These are phyloP conservation scores for Crotalus adamanteus DNA, from an alignment of 2,797 vertebrate genomes.

Conservation along the genomic window DNA sequence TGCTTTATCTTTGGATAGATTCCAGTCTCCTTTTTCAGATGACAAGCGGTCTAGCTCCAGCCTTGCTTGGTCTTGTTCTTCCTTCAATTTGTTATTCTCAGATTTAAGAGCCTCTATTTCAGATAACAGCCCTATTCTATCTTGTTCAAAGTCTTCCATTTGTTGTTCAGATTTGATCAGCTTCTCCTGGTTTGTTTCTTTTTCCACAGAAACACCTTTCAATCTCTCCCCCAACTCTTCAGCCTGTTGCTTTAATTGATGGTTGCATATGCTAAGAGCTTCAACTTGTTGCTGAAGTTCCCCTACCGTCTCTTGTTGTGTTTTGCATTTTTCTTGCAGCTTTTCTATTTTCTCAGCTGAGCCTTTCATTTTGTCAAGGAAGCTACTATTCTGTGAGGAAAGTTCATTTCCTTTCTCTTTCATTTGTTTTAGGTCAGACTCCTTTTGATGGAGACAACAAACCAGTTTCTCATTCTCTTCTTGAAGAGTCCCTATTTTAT, in stretches of 20 bases:
- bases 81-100: slow-evolving; percentile 68
- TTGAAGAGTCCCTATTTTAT: slow-evolving; percentile 70
- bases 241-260: slow-evolving; percentile 69
- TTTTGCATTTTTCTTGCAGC: slow-evolving; percentile 65
- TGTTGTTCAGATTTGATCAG: slow-evolving; percentile 68
- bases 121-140: slow-evolving; percentile 70
- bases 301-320: slow-evolving; percentile 57
- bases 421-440: slow-evolving; percentile 72
- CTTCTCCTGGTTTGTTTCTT: slow-evolving; percentile 57
- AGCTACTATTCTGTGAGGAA: slow-evolving; percentile 69
- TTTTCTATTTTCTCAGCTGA: slow-evolving; percentile 63
- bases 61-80: slow-evolving; percentile 63
- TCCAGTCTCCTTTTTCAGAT: slow-evolving; percentile 59
- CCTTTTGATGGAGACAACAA: slow-evolving; percentile 73
- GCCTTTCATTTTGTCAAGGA: slow-evolving; percentile 65
- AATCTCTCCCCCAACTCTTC: slow-evolving; percentile 66
- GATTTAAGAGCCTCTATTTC: slow-evolving; percentile 64
- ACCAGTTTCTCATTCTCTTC: slow-evolving; percentile 73
- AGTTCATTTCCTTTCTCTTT: slow-evolving; percentile 68
- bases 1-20: slow-evolving; percentile 59
- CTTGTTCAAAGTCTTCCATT: slow-evolving; percentile 65
- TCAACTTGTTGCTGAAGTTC: slow-evolving; percentile 69
- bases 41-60: slow-evolving; percentile 57
- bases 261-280: slow-evolving; percentile 66
- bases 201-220: slow-evolving; percentile 65